Evolutionary conservation across 2,888 invertebrate species (phyloP).

Genomic region (Hydraecia micacea): DNA sequence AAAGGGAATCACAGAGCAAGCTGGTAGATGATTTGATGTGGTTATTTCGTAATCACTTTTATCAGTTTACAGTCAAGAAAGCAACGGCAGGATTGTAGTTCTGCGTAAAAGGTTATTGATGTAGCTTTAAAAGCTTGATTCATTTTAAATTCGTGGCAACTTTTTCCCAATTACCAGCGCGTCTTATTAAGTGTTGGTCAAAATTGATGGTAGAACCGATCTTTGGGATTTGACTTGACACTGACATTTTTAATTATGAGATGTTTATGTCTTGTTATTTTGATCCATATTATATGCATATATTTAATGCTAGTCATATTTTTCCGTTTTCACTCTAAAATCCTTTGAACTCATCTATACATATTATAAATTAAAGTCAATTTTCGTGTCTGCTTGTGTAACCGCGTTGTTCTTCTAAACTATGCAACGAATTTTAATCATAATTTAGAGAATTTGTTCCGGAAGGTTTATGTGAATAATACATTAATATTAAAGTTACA

Average conservation of each 20-base stretch:
- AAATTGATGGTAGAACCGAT: not conserved
- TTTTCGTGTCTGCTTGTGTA: not conserved
- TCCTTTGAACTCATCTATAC: not conserved
- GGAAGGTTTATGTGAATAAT: not conserved
- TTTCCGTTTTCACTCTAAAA: not conserved
- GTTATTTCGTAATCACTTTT: constrained; percentile 52
- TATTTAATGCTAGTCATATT: not conserved
- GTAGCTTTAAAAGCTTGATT: not conserved
- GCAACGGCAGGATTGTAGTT: not conserved
- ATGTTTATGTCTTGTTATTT: not conserved
- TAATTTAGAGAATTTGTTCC: not conserved
- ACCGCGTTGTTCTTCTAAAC: not conserved
- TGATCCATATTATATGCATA: too few relatives aligned
- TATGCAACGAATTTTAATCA: not conserved
- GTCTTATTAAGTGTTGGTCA: not conserved
- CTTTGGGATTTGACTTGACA: not conserved
- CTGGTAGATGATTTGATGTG: constrained; percentile 49
- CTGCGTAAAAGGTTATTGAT: constrained; percentile 17
- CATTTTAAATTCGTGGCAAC: not conserved
- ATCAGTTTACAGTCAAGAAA: constrained; percentile 49
- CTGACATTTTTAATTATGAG: not conserved
- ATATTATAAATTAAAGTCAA: not conserved
- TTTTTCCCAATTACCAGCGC: not conserved
- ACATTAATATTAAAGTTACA: not conserved
- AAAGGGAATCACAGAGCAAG: constrained; percentile 56